Evolutionary conservation across 2,113 vertebrate genomes (phyloP).

Genomic region (Odocoileus hemionus): DNA sequence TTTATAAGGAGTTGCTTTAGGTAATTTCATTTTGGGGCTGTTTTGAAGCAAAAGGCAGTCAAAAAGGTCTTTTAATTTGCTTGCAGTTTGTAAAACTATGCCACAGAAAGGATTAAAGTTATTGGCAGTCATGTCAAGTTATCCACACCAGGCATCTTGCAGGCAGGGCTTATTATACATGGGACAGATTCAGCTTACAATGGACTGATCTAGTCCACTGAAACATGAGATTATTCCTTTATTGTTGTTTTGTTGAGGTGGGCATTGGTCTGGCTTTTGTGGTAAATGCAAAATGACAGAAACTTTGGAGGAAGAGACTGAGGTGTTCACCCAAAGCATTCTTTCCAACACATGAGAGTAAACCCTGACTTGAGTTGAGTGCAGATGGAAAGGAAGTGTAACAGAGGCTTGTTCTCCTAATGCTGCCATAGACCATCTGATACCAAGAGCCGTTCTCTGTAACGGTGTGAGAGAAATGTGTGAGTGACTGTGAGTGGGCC

Average conservation of each 20-base stretch:
- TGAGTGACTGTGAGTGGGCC: too few relatives aligned
- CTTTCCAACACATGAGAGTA: not conserved
- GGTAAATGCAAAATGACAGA: not conserved
- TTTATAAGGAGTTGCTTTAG: not conserved
- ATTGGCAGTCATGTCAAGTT: not conserved
- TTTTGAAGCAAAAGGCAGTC: not conserved
- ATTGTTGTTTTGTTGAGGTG: not conserved
- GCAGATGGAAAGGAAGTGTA: not conserved
- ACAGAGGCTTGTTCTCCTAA: not conserved
- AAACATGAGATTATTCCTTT: not conserved
- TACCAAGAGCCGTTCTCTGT: not conserved
- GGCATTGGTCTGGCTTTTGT: not conserved
- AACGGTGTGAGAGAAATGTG: accelerated
- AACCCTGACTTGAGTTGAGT: not conserved
- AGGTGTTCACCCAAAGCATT: not conserved
- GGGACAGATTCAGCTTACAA: not conserved
- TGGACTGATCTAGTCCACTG: not conserved
- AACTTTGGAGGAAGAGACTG: not conserved
- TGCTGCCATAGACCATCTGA: not conserved
- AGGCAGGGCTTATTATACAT: not conserved
- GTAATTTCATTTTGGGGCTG: not conserved
- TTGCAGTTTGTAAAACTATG: not conserved
- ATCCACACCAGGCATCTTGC: not conserved
- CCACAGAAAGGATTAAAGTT: not conserved
- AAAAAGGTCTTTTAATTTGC: not conserved